phyloP scores from a whole-genome alignment of 2,888 invertebrate genomes.

The Synergus laeviventris region DNA sequence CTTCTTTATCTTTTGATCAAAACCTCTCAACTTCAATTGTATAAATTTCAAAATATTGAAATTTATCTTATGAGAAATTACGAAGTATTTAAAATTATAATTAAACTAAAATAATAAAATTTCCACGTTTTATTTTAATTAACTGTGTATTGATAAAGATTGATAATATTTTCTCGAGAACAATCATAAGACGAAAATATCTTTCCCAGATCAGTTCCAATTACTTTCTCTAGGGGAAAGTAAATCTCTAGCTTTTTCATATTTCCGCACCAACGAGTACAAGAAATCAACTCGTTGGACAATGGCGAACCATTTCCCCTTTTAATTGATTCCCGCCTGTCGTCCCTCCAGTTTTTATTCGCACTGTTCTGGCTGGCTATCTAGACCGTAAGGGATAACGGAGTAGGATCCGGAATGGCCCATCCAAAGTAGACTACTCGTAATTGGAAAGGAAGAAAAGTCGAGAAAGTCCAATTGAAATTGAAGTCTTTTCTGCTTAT shows the following conservation, averaged over 20 bases:
- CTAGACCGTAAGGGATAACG: slow-evolving; percentile 21
- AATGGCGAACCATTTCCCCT: slow-evolving; percentile 54
- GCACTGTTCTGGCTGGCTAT: neutral
- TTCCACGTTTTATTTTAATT: no score
- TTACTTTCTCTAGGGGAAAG: neutral
- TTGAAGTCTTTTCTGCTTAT: neutral
- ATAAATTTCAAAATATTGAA: neutral
- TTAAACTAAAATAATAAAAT: no score
- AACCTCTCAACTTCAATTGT: neutral
- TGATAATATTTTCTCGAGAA: neutral
- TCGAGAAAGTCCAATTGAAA: slow-evolving; percentile 14
- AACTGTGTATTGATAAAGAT: neutral
- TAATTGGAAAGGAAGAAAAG: slow-evolving; percentile 17
- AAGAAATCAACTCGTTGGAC: slow-evolving; percentile 52
- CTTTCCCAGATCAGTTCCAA: no score
- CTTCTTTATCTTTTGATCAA: neutral
- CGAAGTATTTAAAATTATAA: no score
- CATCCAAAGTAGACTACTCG: neutral
- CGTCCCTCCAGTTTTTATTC: slow-evolving; percentile 19
- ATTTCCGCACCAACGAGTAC: slow-evolving; percentile 33
- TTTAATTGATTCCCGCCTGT: slow-evolving; percentile 55
- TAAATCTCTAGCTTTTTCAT: neutral
- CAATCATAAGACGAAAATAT: neutral
- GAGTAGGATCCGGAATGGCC: slow-evolving; percentile 13
- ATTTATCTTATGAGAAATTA: neutral